phyloP scores from a whole-genome alignment of 2,888 invertebrate species.

The Amphimallon solstitiale region DNA sequence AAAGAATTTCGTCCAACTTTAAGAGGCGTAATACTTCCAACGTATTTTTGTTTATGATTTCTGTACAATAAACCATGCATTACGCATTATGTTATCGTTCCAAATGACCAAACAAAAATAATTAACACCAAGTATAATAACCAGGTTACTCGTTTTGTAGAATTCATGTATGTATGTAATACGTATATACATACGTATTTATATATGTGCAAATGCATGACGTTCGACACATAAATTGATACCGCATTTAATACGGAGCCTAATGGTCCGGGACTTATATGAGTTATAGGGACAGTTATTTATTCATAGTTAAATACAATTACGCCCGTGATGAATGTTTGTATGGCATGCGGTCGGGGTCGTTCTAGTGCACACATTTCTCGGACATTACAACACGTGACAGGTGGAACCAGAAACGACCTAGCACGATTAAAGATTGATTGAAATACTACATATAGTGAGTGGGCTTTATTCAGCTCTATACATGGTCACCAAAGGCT shows the following conservation, averaged over 20 bases:
- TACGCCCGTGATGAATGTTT: conserved; percentile 47
- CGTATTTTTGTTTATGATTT: not conserved
- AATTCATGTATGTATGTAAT: conserved; percentile 12
- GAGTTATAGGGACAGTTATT: conserved; percentile 47
- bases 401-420: conserved; percentile 38
- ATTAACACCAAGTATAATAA: conserved; percentile 25
- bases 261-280: conserved; percentile 39
- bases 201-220: conserved; percentile 22
- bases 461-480: too few relatives aligned
- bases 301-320: conserved; percentile 47
- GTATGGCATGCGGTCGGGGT: conserved; percentile 44
- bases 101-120: conserved; percentile 15
- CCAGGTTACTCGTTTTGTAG: not conserved
- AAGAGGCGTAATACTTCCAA: too few relatives aligned
- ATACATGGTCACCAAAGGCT: too few relatives aligned
- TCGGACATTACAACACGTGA: conserved; percentile 43
- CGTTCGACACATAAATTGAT: conserved; percentile 34
- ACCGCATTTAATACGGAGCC: conserved; percentile 36
- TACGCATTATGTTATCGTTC: conserved; percentile 1
- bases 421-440: conserved; percentile 17
- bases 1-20: too few relatives aligned
- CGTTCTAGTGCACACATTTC: conserved; percentile 36
- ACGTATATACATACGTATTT: conserved; percentile 17
- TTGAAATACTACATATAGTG: not conserved
- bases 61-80: not conserved